A percentile compares a stretch with the other conserved stretches of the same genome.
These are phyloP conservation scores for Channa maculata DNA, from an alignment of 2,113 vertebrate species.

Conservation along the genomic window DNA sequence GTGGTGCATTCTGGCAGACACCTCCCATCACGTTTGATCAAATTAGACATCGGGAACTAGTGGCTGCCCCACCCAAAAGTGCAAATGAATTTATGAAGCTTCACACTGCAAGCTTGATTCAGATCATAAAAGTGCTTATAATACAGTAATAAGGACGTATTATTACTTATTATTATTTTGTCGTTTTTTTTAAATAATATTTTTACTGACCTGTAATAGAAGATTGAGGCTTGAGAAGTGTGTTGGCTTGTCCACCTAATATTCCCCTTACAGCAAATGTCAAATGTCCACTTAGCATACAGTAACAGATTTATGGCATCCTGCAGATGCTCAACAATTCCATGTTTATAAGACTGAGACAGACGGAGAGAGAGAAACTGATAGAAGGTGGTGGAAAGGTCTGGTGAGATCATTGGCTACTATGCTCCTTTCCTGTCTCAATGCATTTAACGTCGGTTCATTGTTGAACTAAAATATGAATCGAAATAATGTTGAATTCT, in stretches of 20 bases:
- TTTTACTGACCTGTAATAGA: neutral
- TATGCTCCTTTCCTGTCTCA: neutral
- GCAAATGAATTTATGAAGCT: neutral
- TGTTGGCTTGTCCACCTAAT: too few species aligned
- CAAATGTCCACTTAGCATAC: too few species aligned
- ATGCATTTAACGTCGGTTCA: neutral
- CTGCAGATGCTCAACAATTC: conserved; percentile 21
- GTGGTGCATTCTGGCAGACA: neutral
- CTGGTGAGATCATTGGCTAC: neutral
- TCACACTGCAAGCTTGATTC: too few species aligned
- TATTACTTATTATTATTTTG: too few species aligned
- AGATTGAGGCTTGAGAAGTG: too few species aligned
- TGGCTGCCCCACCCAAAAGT: neutral
- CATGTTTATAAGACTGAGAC: conserved; percentile 25
- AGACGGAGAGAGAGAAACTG: conserved; percentile 3
- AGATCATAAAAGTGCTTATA: neutral
- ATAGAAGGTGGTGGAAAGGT: conserved; percentile 14
- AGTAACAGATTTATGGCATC: neutral
- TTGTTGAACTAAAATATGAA: neutral
- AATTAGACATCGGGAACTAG: neutral
- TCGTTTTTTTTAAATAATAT: too few species aligned
- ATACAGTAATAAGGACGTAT: neutral
- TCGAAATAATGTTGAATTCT: neutral
- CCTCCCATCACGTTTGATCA: conserved; percentile 11
- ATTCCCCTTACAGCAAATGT: too few species aligned